Evolutionary conservation across 2,113 vertebrate genomes (phyloP).

Genomic region (Anolis sagrei): DNA sequence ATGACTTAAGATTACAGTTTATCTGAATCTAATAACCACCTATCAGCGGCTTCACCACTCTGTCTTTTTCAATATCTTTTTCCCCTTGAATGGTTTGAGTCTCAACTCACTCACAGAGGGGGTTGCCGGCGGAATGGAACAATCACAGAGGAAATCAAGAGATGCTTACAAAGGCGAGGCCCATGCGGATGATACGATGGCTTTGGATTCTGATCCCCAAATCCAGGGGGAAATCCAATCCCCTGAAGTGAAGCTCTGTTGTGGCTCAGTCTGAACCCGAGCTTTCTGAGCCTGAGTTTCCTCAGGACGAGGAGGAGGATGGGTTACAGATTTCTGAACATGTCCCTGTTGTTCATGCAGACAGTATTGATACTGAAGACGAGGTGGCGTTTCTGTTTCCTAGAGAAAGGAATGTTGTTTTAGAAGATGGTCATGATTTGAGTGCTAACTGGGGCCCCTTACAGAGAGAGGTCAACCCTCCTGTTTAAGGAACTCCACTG

Average conservation of each 20-base stretch:
- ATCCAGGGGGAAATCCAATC: not conserved
- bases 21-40: slow-evolving; percentile 84
- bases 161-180: not conserved
- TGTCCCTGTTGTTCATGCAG: too few relatives aligned
- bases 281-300: too few relatives aligned
- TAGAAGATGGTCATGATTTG: too few relatives aligned
- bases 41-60: slow-evolving; percentile 73
- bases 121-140: not conserved
- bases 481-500: too few relatives aligned
- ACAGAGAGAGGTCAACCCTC: too few relatives aligned
- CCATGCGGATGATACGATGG: not conserved
- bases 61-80: slow-evolving; percentile 73
- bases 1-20: slow-evolving; percentile 86
- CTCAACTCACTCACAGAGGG: slow-evolving; percentile 21
- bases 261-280: too few relatives aligned
- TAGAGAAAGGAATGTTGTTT: too few relatives aligned
- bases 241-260: not conserved
- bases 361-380: too few relatives aligned
- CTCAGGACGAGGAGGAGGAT: too few relatives aligned
- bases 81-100: slow-evolving; percentile 54
- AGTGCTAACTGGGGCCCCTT: too few relatives aligned
- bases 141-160: slow-evolving; percentile 39
- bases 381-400: too few relatives aligned
- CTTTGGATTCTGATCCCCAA: not conserved
- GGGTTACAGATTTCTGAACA: too few relatives aligned